Evolutionary conservation across 1,140 invertebrate genomes (phyloP), one percentile per base, ranked within the genome.

Genomic region (Oppia nitens): DNA sequence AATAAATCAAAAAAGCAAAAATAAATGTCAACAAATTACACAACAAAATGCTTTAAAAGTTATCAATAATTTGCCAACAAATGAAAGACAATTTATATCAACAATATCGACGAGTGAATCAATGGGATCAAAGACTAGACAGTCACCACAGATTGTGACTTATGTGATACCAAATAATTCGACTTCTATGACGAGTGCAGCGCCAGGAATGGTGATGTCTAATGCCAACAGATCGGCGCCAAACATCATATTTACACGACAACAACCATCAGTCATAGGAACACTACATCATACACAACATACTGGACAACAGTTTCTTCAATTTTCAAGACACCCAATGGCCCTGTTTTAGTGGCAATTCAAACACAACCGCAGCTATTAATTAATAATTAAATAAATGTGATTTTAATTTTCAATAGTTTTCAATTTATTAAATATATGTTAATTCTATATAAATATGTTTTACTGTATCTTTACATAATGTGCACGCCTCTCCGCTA

Each of bases 251-350:
- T 21, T 50, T n/a, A 55, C 53, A 3, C 3, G 51, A 29, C 55
- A 40, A 53, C 70, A 28, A 27, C 57, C 63, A 12, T 58, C 62
- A 40, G 24, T 63, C 9, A 28, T 60, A n/a, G 53, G 51, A 21
- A 11, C 55, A 21, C 51, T 24, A 24, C 61, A 59, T 47, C 71
- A 70, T 60, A 1, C 51, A 47, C 9, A 48, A 52, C 4, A 1
- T 3, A 27, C 2, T 27, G 66, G 67, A 59, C 67, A 65, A 50
- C 66, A 66, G 45, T 54, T 76, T 14, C 72, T 75, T 55, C 73
- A 73, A 57, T 73, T 76, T 32, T n/a, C n/a, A 73, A 75, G 64
- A 76, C 74, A 3, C 68, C 72, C 12, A 69, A 70, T 21, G 75
- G 75, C n/a, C 73, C 74, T 49, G 67, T 75, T 20, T 66, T 71